These are phyloP conservation scores for Anolis sagrei DNA, from an alignment of 2,113 vertebrate genomes.

Conservation along the genomic window DNA sequence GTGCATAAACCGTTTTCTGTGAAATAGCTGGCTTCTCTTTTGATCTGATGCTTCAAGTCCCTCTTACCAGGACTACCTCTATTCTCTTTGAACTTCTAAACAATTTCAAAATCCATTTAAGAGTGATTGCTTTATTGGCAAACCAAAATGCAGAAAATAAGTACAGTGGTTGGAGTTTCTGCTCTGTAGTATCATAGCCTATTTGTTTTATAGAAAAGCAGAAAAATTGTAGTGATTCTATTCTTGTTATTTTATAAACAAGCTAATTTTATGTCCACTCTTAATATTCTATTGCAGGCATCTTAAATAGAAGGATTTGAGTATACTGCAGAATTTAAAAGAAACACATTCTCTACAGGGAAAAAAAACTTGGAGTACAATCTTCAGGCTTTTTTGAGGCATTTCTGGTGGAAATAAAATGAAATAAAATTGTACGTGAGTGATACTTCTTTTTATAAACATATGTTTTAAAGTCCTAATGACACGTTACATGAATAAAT, in stretches of 20 bases:
- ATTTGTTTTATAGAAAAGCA: neutral
- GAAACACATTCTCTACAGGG: neutral
- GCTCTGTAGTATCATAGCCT: too few relatives aligned
- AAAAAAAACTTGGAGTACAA: neutral
- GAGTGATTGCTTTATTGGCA: too few relatives aligned
- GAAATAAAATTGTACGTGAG: neutral
- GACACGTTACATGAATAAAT: slow-evolving; percentile 1
- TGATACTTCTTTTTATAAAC: neutral
- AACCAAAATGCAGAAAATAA: too few relatives aligned
- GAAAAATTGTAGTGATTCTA: neutral
- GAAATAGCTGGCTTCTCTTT: too few relatives aligned
- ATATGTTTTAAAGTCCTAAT: slow-evolving; percentile 1
- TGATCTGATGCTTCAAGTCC: too few relatives aligned
- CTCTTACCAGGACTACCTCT: too few relatives aligned
- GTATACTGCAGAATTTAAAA: neutral
- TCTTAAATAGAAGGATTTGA: neutral
- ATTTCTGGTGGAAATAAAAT: neutral
- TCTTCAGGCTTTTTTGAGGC: neutral
- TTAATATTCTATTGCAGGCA: neutral
- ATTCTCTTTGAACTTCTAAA: too few relatives aligned
- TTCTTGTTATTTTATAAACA: neutral
- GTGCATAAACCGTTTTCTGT: too few relatives aligned
- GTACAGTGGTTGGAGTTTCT: too few relatives aligned
- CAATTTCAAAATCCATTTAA: too few relatives aligned
- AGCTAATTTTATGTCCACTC: neutral